Conservation (phyloP, 1,140 invertebrate genomes). For the Caenorhabditis tropicalis region DNA sequence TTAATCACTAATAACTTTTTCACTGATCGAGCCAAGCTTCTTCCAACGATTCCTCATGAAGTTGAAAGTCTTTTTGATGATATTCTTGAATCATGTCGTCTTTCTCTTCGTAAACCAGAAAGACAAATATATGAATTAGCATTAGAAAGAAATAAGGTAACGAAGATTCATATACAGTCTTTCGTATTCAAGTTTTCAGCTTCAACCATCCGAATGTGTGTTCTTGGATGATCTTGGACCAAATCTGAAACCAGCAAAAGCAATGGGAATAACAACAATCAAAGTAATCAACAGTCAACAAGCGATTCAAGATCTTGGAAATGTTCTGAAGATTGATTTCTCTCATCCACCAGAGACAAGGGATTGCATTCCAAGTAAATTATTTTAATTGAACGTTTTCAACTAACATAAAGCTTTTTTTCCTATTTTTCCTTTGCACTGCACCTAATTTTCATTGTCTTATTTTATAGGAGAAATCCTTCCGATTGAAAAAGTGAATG, state of each 20-base stretch:
- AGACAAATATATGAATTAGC: constrained; percentile 71
- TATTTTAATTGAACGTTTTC: not conserved
- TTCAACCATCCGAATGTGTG: constrained; percentile 70
- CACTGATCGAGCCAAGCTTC: constrained; percentile 60
- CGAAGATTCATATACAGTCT: not conserved
- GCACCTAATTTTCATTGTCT: not conserved
- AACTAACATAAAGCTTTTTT: constrained; percentile 1
- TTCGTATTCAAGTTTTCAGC: constrained; percentile 17
- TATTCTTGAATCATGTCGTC: constrained; percentile 73
- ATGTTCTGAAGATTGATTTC: constrained; percentile 66
- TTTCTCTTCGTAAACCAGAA: constrained; percentile 73
- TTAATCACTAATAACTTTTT: constrained; percentile 74
- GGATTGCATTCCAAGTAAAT: constrained; percentile 42
- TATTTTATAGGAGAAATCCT: constrained; percentile 45
- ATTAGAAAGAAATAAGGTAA: constrained; percentile 56
- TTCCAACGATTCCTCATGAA: constrained; percentile 64
- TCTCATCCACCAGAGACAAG: constrained; percentile 69
- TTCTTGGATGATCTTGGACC: constrained; percentile 74
- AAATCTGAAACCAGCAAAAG: constrained; percentile 72
- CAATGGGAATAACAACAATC: constrained; percentile 73
- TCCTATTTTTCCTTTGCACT: not conserved
- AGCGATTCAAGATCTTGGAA: constrained; percentile 71
- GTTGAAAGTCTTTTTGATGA: constrained; percentile 70
- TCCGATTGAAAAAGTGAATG: not conserved
- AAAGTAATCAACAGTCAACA: constrained; percentile 71